A percentile compares a stretch with the other conserved stretches of the same genome.
Conservation (phyloP, 2,113 vertebrate genomes). For the Caretta caretta region DNA sequence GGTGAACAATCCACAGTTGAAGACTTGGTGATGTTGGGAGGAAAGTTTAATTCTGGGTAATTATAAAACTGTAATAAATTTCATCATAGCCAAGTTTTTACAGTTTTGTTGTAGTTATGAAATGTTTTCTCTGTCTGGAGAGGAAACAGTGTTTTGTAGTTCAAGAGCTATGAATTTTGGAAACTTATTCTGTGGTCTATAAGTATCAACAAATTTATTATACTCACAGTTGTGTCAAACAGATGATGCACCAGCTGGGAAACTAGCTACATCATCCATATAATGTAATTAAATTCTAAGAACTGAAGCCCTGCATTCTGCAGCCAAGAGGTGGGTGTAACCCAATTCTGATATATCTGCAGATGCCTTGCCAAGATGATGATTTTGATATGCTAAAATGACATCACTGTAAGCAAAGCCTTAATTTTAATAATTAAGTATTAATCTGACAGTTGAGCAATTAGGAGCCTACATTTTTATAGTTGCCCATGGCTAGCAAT, state of each 20-base stretch:
- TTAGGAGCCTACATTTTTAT: not conserved
- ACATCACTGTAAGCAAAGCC: constrained; percentile 7
- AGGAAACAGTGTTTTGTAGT: not conserved
- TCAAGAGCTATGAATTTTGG: not conserved
- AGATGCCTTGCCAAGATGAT: constrained; percentile 37
- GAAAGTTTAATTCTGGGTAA: not conserved
- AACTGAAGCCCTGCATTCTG: not conserved
- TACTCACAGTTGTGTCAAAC: constrained; percentile 33
- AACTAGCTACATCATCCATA: constrained; percentile 24
- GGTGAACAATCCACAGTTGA: not conserved
- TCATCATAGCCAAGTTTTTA: not conserved
- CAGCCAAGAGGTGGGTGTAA: constrained; percentile 62
- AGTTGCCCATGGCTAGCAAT: not conserved
- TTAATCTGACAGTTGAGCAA: constrained; percentile 18
- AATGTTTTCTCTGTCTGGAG: not conserved
- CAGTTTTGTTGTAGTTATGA: not conserved
- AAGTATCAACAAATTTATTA: not conserved
- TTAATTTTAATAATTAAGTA: not conserved
- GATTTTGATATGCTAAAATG: not conserved
- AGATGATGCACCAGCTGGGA: constrained; percentile 31
- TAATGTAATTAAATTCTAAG: constrained; percentile 10
- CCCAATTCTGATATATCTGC: not conserved
- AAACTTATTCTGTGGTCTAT: not conserved
- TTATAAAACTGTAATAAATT: not conserved
- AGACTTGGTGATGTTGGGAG: not conserved